Percentiles rank a stretch among this genome's conserved stretches.
These are phyloP conservation scores for Eupeodes corollae DNA, from an alignment of 1,140 invertebrate genomes.

Conservation along the genomic window DNA sequence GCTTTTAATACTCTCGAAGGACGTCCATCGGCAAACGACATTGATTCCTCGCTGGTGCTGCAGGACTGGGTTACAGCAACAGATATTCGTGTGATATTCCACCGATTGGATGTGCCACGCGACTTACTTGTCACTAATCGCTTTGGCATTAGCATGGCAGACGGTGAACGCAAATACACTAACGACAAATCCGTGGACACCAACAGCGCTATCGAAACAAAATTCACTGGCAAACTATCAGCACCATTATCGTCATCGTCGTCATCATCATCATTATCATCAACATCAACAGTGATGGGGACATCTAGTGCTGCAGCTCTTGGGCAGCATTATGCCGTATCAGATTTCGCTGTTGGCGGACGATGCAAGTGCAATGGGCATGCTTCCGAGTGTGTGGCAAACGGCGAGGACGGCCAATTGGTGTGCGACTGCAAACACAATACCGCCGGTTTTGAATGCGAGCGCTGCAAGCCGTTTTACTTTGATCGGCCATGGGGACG, in stretches of 20 bases:
- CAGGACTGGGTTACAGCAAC: slow-evolving; percentile 99
- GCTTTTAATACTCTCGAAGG: slow-evolving; percentile 95
- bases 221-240: slow-evolving; percentile 21
- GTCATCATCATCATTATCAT: slow-evolving; percentile 15
- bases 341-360: slow-evolving; percentile 95
- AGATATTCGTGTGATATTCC: slow-evolving; percentile 89
- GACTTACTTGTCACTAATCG: slow-evolving; percentile 30
- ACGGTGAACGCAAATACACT: slow-evolving; percentile 15
- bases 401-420: slow-evolving; percentile 56
- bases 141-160: slow-evolving; percentile 34
- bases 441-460: slow-evolving; percentile 95
- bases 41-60: slow-evolving; percentile 89
- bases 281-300: slow-evolving; percentile 20
- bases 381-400: slow-evolving; percentile 72
- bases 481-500: slow-evolving; percentile 97
- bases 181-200: background rate
- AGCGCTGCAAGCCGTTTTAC: slow-evolving; percentile 97
- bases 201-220: slow-evolving; percentile 12
- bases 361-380: slow-evolving; percentile 99
- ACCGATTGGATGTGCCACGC: slow-evolving; percentile 62
- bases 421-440: slow-evolving; percentile 97
- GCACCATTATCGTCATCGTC: slow-evolving; percentile 18
- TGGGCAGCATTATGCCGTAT: slow-evolving; percentile 74
- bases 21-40: slow-evolving; percentile 83
- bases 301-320: slow-evolving; percentile 13